A percentile compares a stretch with the other conserved stretches of the same genome.
These are phyloP conservation scores for Hirtodrosophila alboralis DNA, from an alignment of 2,888 invertebrate genomes.

Conservation along the genomic window DNA sequence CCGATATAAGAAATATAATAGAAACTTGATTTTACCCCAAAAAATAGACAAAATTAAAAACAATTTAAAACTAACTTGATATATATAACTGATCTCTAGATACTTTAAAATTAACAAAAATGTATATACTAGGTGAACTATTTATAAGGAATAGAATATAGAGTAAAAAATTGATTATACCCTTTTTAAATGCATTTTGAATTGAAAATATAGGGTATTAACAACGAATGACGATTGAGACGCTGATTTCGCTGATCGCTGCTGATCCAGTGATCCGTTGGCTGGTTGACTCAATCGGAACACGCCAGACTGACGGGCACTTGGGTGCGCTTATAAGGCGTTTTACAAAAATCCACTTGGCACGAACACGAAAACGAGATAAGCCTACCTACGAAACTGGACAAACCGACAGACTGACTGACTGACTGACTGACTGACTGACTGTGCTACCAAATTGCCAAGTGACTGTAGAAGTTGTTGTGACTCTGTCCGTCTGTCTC, in stretches of 20 bases:
- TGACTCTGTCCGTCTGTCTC: neutral
- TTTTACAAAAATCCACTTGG: constrained; percentile 74
- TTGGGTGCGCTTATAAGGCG: constrained; percentile 75
- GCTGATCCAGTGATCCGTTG: constrained; percentile 17
- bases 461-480: constrained; percentile 4
- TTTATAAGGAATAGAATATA: too few relatives aligned
- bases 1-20: too few relatives aligned
- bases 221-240: constrained; percentile 22
- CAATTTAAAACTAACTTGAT: too few relatives aligned
- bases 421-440: constrained; percentile 14
- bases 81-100: too few relatives aligned
- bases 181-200: too few relatives aligned
- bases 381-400: constrained; percentile 68
- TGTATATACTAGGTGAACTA: too few relatives aligned
- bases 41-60: too few relatives aligned
- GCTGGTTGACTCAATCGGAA: constrained; percentile 77
- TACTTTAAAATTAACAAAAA: too few relatives aligned
- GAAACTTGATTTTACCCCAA: too few relatives aligned
- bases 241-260: constrained; percentile 6
- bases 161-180: neutral
- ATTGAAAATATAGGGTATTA: too few relatives aligned
- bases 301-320: constrained; percentile 81
- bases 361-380: constrained; percentile 71
- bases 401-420: constrained; percentile 30
- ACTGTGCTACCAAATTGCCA: constrained; percentile 50